Evolutionary conservation across 2,113 vertebrate species (phyloP).

Genomic region (Lagopus muta): DNA sequence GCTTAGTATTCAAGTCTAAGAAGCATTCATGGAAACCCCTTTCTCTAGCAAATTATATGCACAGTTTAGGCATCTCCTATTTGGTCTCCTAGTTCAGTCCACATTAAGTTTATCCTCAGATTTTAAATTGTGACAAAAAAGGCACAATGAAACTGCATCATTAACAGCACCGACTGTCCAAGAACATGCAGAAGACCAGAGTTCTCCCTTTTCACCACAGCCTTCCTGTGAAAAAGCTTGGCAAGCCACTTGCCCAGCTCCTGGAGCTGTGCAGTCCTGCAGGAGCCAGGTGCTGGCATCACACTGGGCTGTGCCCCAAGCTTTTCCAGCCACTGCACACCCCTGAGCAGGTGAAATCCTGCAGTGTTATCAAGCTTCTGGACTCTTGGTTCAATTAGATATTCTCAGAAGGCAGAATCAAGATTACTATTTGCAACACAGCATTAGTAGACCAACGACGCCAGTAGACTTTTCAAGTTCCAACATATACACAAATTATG

Average conservation of each 20-base stretch:
- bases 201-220: background rate
- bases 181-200: background rate
- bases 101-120: background rate
- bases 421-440: background rate
- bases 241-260: background rate
- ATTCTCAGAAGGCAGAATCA: background rate
- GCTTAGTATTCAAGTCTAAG: background rate
- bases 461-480: background rate
- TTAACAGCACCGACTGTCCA: background rate
- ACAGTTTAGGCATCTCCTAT: background rate
- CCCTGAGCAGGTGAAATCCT: background rate
- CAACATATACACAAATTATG: background rate
- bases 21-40: background rate
- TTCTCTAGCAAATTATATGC: background rate
- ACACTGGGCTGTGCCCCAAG: fast-evolving
- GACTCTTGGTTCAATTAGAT: background rate
- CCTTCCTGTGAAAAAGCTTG: background rate
- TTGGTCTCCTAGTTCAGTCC: background rate
- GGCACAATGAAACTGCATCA: background rate
- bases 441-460: background rate
- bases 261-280: background rate
- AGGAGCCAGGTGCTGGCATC: background rate
- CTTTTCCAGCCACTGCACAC: background rate
- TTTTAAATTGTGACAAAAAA: background rate
- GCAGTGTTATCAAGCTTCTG: background rate